Evolutionary conservation across 1,140 invertebrate genomes (phyloP).

Genomic region (Pentalonia nigronervosa): DNA sequence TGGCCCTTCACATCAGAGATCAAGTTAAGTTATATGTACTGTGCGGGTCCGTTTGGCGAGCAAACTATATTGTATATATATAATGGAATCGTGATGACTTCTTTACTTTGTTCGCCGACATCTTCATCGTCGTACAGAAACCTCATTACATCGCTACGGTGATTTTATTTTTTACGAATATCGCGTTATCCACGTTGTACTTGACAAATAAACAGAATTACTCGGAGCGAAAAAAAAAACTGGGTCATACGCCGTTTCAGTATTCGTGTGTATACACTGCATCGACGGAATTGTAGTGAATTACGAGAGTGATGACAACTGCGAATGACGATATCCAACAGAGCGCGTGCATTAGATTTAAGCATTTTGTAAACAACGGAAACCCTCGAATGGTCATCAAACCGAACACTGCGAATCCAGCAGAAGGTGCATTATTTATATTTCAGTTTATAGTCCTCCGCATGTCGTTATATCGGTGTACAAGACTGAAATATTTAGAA

Average conservation of each 20-base stretch:
- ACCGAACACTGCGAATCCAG: neutral
- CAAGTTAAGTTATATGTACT: neutral
- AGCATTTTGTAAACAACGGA: neutral
- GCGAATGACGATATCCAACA: no score
- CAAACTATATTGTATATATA: neutral
- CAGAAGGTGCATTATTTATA: neutral
- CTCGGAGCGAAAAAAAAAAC: neutral
- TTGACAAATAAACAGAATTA: neutral
- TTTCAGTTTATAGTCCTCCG: neutral
- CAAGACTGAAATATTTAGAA: neutral
- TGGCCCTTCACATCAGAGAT: neutral
- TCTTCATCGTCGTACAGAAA: neutral
- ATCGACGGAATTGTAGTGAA: neutral
- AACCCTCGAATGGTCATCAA: neutral
- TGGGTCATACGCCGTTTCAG: neutral
- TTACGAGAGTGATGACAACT: no score
- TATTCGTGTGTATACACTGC: neutral
- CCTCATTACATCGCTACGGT: slow-evolving; percentile 20
- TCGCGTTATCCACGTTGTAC: neutral
- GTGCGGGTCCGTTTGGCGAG: neutral
- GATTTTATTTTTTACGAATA: slow-evolving; percentile 13
- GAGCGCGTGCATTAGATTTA: no score
- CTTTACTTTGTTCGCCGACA: slow-evolving; percentile 1
- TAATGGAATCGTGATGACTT: neutral
- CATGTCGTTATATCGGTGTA: neutral